Evolutionary conservation across 2,113 vertebrate genomes (phyloP).

Genomic region (Ageneiosus marmoratus): DNA sequence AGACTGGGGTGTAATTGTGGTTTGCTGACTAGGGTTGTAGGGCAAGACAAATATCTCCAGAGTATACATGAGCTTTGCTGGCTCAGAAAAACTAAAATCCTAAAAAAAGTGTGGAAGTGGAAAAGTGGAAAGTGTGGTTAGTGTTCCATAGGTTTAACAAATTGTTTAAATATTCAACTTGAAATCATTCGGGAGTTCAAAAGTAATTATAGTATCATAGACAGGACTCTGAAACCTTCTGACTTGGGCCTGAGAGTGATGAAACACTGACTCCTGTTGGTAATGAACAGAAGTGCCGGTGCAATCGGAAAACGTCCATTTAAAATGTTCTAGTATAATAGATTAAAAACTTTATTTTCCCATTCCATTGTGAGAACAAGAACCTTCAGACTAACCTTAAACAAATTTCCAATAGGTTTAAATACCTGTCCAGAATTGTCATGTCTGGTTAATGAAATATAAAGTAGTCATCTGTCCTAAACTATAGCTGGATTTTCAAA

Average conservation of each 20-base stretch:
- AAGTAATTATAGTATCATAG: neutral
- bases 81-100: slow-evolving; percentile 27
- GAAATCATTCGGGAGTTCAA: neutral
- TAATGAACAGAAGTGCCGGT: neutral
- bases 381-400: neutral
- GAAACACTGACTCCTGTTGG: slow-evolving; percentile 34
- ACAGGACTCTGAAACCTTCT: neutral
- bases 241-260: neutral
- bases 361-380: neutral
- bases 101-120: too few relatives aligned
- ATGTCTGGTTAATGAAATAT: neutral
- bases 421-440: neutral
- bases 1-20: slow-evolving; percentile 47
- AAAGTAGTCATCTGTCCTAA: neutral
- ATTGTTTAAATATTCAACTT: neutral
- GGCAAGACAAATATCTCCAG: slow-evolving; percentile 34
- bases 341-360: neutral
- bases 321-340: neutral
- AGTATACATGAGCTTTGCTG: slow-evolving; percentile 35
- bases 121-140: slow-evolving; percentile 9
- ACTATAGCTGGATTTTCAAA: neutral
- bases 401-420: neutral
- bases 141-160: slow-evolving; percentile 22
- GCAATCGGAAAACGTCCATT: neutral
- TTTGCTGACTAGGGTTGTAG: slow-evolving; percentile 46